These are phyloP conservation scores for Cheiracanthium punctorium DNA, from an alignment of 2,888 invertebrate species.

Conservation along the genomic window DNA sequence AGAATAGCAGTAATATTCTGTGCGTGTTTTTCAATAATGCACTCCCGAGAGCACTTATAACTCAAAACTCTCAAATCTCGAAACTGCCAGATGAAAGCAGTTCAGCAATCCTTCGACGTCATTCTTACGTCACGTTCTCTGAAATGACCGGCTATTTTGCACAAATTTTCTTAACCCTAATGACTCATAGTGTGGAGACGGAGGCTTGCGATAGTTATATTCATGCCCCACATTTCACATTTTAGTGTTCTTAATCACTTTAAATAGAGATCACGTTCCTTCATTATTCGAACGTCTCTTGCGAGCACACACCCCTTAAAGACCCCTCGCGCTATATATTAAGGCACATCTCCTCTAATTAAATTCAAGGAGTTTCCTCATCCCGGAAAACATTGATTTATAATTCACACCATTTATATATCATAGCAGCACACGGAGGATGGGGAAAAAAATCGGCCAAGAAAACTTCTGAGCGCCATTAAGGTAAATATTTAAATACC, in stretches of 20 bases:
- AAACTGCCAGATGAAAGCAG: too few relatives aligned
- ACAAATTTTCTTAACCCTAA: not conserved
- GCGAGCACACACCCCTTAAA: conserved; percentile 34
- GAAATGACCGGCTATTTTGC: not conserved
- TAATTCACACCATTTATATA: conserved; percentile 66
- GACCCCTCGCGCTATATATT: conserved; percentile 35
- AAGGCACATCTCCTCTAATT: conserved; percentile 55
- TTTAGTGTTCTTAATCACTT: conserved; percentile 9
- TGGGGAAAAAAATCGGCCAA: conserved; percentile 55
- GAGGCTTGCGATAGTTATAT: not conserved
- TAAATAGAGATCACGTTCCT: conserved; percentile 56
- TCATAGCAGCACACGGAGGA: conserved; percentile 31
- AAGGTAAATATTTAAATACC: conserved; percentile 67
- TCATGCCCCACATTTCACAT: conserved; percentile 5
- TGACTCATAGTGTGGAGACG: not conserved
- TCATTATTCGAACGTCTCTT: conserved; percentile 33
- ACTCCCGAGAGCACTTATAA: too few relatives aligned
- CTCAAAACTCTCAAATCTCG: too few relatives aligned
- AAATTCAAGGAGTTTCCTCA: conserved; percentile 43
- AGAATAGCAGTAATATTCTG: too few relatives aligned
- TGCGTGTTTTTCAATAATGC: too few relatives aligned
- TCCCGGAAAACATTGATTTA: conserved; percentile 40
- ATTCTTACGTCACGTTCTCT: not conserved
- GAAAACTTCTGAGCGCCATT: conserved; percentile 61
- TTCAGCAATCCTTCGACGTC: not conserved